Conservation (phyloP, 1,140 invertebrate species). For the Pseudomyrmex sp. region DNA sequence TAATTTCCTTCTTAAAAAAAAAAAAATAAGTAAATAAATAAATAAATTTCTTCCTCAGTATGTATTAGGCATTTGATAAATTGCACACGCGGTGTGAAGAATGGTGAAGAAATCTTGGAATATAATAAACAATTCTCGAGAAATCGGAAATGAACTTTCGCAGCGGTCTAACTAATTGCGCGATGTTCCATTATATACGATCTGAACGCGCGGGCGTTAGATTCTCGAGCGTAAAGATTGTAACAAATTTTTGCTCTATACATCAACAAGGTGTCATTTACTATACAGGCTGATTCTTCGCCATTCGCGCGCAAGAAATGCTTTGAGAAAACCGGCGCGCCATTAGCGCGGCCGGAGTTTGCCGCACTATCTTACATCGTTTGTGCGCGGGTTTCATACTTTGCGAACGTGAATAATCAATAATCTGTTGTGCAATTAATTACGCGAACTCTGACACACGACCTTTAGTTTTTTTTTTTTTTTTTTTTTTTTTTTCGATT, state of each 20-base stretch:
- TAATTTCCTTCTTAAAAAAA: not conserved
- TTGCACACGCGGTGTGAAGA: not conserved
- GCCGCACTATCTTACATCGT: constrained; percentile 9
- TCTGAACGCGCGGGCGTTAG: too few species aligned
- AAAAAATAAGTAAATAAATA: too few species aligned
- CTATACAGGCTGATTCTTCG: not conserved
- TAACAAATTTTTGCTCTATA: not conserved
- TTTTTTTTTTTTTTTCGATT: constrained; percentile 11
- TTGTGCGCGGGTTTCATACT: constrained; percentile 1
- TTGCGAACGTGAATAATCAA: constrained; percentile 48
- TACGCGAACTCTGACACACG: constrained; percentile 42
- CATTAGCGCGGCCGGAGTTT: constrained; percentile 27
- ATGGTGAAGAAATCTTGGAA: not conserved
- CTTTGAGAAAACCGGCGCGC: constrained; percentile 19
- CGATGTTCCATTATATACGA: too few species aligned
- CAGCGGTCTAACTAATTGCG: too few species aligned
- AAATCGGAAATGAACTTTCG: too few species aligned
- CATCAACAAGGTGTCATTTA: too few species aligned
- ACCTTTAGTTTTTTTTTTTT: constrained; percentile 18
- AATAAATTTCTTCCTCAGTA: too few species aligned
- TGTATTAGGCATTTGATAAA: too few species aligned
- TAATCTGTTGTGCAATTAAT: constrained; percentile 58
- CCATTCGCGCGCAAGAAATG: not conserved
- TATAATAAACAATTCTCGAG: too few species aligned
- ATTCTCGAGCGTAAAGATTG: not conserved